Percentiles rank a stretch among this genome's conserved stretches.
Evolutionary conservation across 2,888 invertebrate genomes (phyloP).

Genomic region (Tetragnatha montana): DNA sequence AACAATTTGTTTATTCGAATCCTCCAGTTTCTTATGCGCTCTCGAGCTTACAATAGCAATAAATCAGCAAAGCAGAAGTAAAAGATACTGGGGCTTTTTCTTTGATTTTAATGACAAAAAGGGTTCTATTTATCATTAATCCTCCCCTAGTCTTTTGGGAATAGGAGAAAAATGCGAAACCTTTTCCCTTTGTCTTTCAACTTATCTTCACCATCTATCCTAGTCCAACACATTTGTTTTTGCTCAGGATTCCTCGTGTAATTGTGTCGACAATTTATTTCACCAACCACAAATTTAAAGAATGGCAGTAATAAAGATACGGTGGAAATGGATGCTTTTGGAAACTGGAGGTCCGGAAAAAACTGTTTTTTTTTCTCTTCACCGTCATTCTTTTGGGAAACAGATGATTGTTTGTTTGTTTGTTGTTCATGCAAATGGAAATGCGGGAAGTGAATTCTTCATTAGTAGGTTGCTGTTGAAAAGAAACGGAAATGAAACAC

Average conservation of each 20-base stretch:
- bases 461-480: not conserved
- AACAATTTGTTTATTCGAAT: not conserved
- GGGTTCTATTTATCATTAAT: not conserved
- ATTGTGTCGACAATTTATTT: conserved; percentile 1
- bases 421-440: not conserved
- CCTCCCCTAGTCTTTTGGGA: not conserved
- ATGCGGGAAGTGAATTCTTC: not conserved
- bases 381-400: not conserved
- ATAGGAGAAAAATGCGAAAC: not conserved
- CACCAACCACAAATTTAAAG: not conserved
- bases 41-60: not conserved
- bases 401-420: not conserved
- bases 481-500: not conserved
- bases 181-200: not conserved
- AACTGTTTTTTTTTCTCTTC: not conserved
- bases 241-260: not conserved
- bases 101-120: conserved; percentile 1
- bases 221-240: not conserved
- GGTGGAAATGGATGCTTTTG: not conserved
- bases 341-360: not conserved
- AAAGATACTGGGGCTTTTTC: not conserved
- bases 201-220: not conserved
- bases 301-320: not conserved
- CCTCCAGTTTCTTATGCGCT: not conserved
- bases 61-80: not conserved